Evolutionary conservation across 1,140 invertebrate genomes (phyloP).

Genomic region (Metaphire vulgaris): DNA sequence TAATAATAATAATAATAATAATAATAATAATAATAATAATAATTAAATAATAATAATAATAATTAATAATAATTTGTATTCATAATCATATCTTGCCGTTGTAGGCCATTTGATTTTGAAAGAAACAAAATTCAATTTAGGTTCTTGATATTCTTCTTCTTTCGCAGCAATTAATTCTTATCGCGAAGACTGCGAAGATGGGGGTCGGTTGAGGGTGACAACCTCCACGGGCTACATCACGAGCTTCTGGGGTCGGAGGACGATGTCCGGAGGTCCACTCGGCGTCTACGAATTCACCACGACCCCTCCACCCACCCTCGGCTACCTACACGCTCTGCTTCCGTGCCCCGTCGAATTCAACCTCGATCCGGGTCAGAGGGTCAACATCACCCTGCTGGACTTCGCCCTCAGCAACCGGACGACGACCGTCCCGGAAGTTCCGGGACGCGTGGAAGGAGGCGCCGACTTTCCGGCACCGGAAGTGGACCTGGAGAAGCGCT

Average conservation of each 20-base stretch:
- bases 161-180: not conserved
- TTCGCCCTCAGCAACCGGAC: not conserved
- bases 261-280: not conserved
- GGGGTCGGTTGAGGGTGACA: not conserved
- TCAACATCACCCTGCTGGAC: not conserved
- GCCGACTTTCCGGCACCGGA: too few species aligned
- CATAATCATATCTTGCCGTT: too few species aligned
- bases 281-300: not conserved
- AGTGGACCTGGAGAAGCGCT: not conserved
- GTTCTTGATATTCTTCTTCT: not conserved
- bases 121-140: too few species aligned
- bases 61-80: too few species aligned
- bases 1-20: too few species aligned
- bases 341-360: not conserved
- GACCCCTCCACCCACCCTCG: not conserved
- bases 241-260: not conserved
- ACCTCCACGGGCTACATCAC: not conserved
- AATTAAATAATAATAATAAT: too few species aligned
- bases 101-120: too few species aligned
- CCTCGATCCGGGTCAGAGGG: not conserved
- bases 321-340: not conserved
- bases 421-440: too few species aligned
- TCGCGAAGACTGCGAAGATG: not conserved
- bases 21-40: too few species aligned
- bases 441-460: not conserved